Percentiles rank a stretch among this genome's conserved stretches.
These are phyloP conservation scores for Tachysurus vachellii DNA, from an alignment of 2,113 vertebrate species.

Conservation along the genomic window DNA sequence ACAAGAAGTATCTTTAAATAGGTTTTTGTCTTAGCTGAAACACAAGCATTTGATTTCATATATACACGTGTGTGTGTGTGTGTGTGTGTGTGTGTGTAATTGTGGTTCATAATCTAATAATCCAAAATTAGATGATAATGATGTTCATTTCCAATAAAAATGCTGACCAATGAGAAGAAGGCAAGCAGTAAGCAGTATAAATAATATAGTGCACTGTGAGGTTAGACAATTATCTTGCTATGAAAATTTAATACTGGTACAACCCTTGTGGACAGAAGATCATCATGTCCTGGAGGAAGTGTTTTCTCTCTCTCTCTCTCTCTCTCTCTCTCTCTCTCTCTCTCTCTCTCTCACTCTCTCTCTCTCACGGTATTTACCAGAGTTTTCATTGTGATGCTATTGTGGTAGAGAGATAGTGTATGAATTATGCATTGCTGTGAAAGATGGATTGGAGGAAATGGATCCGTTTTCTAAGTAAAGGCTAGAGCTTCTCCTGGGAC, in stretches of 20 bases:
- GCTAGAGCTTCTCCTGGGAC: conserved; percentile 47
- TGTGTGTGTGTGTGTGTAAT: no score
- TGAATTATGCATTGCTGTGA: conserved; percentile 52
- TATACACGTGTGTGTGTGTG: no score
- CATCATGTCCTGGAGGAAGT: not conserved
- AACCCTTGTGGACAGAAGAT: conserved; percentile 3
- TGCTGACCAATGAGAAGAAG: not conserved
- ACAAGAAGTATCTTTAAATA: no score
- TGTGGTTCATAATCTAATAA: not conserved
- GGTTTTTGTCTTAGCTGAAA: not conserved
- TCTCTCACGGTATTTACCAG: conserved; percentile 21
- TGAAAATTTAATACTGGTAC: not conserved
- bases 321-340: not conserved
- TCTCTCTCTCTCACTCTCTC: not conserved
- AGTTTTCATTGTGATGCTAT: conserved; percentile 45
- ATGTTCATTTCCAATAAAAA: not conserved
- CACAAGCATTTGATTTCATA: not conserved
- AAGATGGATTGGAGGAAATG: conserved; percentile 50
- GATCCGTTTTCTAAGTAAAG: conserved; percentile 53
- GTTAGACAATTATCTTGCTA: not conserved
- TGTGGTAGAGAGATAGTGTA: conserved; percentile 30
- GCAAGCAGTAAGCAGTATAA: not conserved
- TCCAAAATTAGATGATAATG: not conserved
- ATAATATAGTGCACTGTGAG: not conserved
- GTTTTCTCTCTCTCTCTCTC: not conserved